These are phyloP conservation scores for Noctua janthe DNA, from an alignment of 2,888 invertebrate genomes.

Conservation along the genomic window DNA sequence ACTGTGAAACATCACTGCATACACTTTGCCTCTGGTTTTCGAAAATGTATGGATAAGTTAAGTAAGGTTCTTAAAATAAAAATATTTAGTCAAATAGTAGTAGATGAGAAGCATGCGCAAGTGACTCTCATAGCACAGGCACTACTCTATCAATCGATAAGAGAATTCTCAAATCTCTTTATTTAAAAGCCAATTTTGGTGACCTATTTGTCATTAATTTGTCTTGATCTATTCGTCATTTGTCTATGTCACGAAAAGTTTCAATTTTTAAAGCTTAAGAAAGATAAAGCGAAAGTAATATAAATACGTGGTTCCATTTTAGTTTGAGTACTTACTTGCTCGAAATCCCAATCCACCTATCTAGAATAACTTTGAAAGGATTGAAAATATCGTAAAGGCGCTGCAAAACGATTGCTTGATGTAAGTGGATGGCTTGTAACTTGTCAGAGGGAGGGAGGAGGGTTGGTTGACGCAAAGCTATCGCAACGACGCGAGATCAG, in stretches of 20 bases:
- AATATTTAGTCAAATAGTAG: background rate
- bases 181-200: background rate
- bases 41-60: background rate
- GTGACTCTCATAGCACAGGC: background rate
- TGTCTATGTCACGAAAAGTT: background rate
- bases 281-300: constrained; percentile 9
- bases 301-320: background rate
- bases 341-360: background rate
- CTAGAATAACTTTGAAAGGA: constrained; percentile 6
- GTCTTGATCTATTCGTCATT: constrained; percentile 14
- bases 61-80: background rate
- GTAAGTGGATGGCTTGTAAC: background rate
- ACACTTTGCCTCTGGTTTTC: background rate
- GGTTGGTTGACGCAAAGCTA: constrained; percentile 1
- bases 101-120: background rate
- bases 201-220: constrained; percentile 13
- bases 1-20: background rate
- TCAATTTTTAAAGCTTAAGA: constrained; percentile 5
- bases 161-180: background rate
- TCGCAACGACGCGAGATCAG: constrained; percentile 6
- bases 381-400: background rate
- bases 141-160: background rate
- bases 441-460: constrained; percentile 12
- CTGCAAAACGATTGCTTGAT: background rate
- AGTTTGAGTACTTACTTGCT: background rate